Conservation (phyloP, 2,888 invertebrate genomes). For the Leptodirus hochenwartii region DNA sequence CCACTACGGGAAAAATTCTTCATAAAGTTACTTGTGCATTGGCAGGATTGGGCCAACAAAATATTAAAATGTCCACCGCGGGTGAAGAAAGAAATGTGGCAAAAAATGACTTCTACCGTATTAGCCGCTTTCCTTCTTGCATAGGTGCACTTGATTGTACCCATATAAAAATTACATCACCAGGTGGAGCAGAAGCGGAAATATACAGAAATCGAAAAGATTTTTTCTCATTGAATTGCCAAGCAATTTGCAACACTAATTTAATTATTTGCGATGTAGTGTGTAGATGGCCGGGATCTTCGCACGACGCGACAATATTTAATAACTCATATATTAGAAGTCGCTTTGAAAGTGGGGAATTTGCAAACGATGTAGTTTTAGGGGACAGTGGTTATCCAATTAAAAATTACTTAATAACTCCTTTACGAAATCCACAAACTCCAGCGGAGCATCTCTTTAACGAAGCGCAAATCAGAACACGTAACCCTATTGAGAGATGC, state of each 20-base stretch:
- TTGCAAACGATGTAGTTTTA: conserved; percentile 11
- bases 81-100: too few relatives aligned
- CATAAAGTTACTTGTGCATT: too few relatives aligned
- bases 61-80: too few relatives aligned
- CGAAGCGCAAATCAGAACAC: conserved; percentile 11
- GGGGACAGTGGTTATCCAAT: conserved; percentile 17
- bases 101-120: too few relatives aligned
- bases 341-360: conserved; percentile 11
- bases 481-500: conserved; percentile 14
- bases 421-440: conserved; percentile 8
- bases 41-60: too few relatives aligned
- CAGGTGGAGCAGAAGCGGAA: conserved; percentile 13
- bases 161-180: conserved; percentile 11
- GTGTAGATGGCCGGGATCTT: conserved; percentile 16
- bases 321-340: conserved; percentile 15
- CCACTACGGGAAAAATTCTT: too few relatives aligned
- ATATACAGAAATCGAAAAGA: conserved; percentile 14
- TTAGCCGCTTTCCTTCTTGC: too few relatives aligned
- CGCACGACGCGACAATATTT: conserved; percentile 18
- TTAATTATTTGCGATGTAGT: conserved; percentile 10
- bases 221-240: conserved; percentile 15
- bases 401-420: conserved; percentile 11
- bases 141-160: conserved; percentile 10
- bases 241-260: conserved; percentile 12
- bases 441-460: conserved; percentile 10